A percentile compares a stretch with the other conserved stretches of the same genome.
Conservation (phyloP, 1,140 invertebrate species). For the Chironomus tepperi region DNA sequence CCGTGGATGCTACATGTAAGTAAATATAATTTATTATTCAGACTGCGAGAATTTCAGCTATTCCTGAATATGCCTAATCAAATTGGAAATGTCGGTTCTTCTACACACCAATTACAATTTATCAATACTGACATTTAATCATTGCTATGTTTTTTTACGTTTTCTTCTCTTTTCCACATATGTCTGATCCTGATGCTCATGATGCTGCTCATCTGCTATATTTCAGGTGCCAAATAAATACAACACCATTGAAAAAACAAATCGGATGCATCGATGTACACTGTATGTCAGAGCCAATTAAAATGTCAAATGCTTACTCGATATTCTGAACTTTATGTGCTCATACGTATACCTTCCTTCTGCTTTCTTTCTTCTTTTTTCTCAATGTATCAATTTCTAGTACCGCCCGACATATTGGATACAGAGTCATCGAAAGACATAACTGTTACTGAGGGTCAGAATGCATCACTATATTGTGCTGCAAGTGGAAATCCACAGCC, state of each 20-base stretch:
- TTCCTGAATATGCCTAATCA: neutral
- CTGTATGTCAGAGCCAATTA: constrained; percentile 42
- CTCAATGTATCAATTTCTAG: constrained; percentile 38
- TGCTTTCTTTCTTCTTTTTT: neutral
- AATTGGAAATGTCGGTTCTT: neutral
- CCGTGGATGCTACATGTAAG: constrained; percentile 41
- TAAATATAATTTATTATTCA: neutral
- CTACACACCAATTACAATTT: neutral
- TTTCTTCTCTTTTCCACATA: neutral
- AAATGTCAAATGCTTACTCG: neutral
- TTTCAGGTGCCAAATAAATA: constrained; percentile 65
- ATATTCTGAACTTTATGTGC: neutral
- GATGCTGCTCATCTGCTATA: constrained; percentile 32
- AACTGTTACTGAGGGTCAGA: constrained; percentile 57
- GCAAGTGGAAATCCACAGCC: constrained; percentile 56
- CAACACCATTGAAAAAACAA: constrained; percentile 60
- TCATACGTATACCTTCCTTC: neutral
- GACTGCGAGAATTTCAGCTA: too few species aligned
- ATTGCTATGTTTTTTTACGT: neutral
- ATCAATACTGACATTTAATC: neutral
- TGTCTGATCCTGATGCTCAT: too few species aligned
- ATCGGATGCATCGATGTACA: constrained; percentile 61
- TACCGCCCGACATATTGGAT: constrained; percentile 59
- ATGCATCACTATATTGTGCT: constrained; percentile 57
- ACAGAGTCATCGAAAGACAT: constrained; percentile 59